Conservation (phyloP, 2,888 invertebrate genomes). For the Acanthosepion esculentum region DNA sequence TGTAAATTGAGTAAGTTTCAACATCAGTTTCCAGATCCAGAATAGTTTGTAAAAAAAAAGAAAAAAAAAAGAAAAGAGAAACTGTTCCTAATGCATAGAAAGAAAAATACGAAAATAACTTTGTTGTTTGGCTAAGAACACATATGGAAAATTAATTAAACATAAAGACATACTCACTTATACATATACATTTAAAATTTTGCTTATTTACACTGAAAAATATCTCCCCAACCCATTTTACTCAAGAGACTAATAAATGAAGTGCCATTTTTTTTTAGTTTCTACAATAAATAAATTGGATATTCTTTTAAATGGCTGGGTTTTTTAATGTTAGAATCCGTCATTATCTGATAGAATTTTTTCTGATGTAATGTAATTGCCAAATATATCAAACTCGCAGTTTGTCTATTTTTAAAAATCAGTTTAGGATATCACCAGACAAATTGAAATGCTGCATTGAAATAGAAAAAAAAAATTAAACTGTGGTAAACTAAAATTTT, state of each 20-base stretch:
- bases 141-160: neutral
- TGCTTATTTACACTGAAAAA: neutral
- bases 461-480: neutral
- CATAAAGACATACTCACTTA: neutral
- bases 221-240: neutral
- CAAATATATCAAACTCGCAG: neutral
- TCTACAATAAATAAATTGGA: constrained; percentile 3
- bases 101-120: neutral
- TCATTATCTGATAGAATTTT: constrained; percentile 16
- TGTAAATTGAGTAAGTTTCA: too few species aligned
- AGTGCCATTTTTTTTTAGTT: neutral
- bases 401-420: neutral
- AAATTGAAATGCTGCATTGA: neutral
- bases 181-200: neutral
- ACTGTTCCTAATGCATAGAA: neutral
- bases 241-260: constrained; percentile 16
- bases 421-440: neutral
- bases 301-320: neutral
- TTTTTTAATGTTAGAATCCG: neutral
- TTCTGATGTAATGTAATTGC: neutral
- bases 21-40: too few species aligned
- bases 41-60: too few species aligned
- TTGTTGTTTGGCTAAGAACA: neutral
- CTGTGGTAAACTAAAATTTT: neutral
- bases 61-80: neutral